Conservation (phyloP, 2,797 vertebrate species). For the Sphenopsis melanotis region DNA sequence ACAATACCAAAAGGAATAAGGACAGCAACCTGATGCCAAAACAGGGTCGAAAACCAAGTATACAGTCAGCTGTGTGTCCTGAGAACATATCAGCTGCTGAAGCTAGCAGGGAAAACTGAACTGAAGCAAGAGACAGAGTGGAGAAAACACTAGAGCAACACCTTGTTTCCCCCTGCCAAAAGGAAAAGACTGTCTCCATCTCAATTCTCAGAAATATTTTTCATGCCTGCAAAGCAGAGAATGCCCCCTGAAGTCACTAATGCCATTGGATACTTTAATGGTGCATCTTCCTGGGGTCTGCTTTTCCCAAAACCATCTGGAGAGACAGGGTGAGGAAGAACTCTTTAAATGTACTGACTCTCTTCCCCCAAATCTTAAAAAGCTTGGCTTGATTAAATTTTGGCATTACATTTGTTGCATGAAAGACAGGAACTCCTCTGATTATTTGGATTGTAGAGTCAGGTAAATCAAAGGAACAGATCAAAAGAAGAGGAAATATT, state of each 20-base stretch:
- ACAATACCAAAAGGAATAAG: conserved; percentile 46
- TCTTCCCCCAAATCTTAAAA: neutral
- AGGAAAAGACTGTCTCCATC: neutral
- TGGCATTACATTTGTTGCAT: conserved; percentile 61
- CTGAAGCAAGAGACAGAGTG: neutral
- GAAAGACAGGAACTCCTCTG: conserved; percentile 60
- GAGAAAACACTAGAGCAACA: neutral
- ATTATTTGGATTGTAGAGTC: conserved; percentile 55
- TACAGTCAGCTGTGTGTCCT: neutral
- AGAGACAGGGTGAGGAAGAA: neutral
- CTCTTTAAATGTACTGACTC: neutral
- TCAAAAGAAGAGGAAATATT: conserved; percentile 65
- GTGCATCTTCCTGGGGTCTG: neutral
- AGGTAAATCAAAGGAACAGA: conserved; percentile 65
- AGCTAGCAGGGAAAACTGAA: neutral
- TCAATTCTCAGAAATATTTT: neutral
- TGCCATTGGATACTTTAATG: neutral
- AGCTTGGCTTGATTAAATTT: conserved; percentile 64
- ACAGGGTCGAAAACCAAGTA: conserved; percentile 31
- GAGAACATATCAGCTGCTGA: neutral
- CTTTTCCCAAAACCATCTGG: neutral
- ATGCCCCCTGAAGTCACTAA: neutral
- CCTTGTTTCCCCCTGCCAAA: neutral
- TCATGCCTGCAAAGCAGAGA: neutral
- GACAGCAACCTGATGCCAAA: conserved; percentile 27